These are phyloP conservation scores for Parapristionchus giblindavisi DNA, from an alignment of 2,888 invertebrate genomes.

Conservation along the genomic window DNA sequence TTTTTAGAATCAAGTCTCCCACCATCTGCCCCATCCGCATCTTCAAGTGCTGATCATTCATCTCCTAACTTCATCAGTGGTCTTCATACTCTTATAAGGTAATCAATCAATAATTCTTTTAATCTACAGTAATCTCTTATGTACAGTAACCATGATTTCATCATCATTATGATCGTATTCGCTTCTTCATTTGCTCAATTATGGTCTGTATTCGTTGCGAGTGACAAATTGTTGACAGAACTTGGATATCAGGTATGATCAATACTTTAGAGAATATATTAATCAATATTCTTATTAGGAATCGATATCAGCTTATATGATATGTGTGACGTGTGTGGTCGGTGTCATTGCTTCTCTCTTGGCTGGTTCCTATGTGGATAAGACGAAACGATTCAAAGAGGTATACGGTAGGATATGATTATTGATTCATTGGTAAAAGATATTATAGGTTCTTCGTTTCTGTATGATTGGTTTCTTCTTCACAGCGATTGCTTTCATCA, in stretches of 20 bases:
- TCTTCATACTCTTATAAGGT: constrained; percentile 25
- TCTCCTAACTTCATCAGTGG: constrained; percentile 40
- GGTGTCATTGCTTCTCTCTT: constrained; percentile 57
- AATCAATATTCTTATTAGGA: constrained; percentile 15
- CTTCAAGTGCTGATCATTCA: constrained; percentile 55
- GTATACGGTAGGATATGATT: neutral
- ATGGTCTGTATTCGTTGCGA: constrained; percentile 53
- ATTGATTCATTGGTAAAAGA: neutral
- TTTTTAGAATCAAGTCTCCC: constrained; percentile 53
- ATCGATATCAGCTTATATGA: constrained; percentile 44
- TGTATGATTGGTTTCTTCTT: constrained; percentile 50
- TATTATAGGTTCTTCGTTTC: constrained; percentile 44
- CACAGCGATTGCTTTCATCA: constrained; percentile 47
- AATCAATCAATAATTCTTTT: neutral
- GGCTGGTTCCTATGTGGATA: constrained; percentile 59
- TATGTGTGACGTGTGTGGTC: constrained; percentile 43
- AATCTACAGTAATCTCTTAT: neutral
- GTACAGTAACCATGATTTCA: constrained; percentile 43
- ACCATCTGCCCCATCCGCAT: constrained; percentile 65
- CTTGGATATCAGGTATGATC: constrained; percentile 43
- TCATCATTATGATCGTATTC: constrained; percentile 62
- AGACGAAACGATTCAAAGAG: constrained; percentile 63
- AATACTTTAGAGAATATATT: neutral
- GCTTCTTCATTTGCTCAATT: constrained; percentile 58
- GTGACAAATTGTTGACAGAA: constrained; percentile 44